Percentiles rank a stretch among this genome's conserved stretches.
phyloP scores from a whole-genome alignment of 2,797 vertebrate genomes.

The Tenualosa ilisha region DNA sequence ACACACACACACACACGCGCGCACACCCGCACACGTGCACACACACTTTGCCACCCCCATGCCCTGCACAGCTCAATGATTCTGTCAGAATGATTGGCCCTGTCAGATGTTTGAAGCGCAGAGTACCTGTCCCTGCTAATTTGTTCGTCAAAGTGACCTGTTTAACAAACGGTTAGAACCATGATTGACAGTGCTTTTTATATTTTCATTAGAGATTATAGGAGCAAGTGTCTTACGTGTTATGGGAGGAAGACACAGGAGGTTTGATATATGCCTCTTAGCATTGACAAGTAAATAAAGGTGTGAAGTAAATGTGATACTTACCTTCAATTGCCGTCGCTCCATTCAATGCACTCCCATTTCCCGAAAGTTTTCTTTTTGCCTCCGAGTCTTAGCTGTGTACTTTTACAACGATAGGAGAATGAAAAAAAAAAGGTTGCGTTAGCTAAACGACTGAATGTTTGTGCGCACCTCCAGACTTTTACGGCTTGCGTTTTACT shows the following conservation, averaged over 20 bases:
- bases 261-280: neutral
- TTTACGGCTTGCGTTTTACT: slow-evolving; percentile 55
- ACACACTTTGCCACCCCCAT: neutral
- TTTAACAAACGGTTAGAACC: neutral
- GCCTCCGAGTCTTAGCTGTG: slow-evolving; percentile 25
- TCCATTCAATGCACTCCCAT: too few species aligned
- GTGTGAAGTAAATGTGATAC: neutral
- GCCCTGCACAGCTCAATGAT: neutral
- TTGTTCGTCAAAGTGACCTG: neutral
- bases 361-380: slow-evolving; percentile 2
- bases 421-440: neutral
- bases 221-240: neutral
- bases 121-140: slow-evolving; percentile 7
- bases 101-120: neutral
- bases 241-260: neutral
- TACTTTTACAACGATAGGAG: slow-evolving; percentile 20
- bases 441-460: slow-evolving; percentile 1
- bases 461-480: slow-evolving; percentile 40
- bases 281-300: neutral
- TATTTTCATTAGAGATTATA: slow-evolving; percentile 13
- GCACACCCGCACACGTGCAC: neutral
- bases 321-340: neutral
- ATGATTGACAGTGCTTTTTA: neutral
- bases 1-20: neutral
- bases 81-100: slow-evolving; percentile 14